Evolutionary conservation across 1,140 invertebrate genomes (phyloP).

Genomic region (Trissolcus basalis): DNA sequence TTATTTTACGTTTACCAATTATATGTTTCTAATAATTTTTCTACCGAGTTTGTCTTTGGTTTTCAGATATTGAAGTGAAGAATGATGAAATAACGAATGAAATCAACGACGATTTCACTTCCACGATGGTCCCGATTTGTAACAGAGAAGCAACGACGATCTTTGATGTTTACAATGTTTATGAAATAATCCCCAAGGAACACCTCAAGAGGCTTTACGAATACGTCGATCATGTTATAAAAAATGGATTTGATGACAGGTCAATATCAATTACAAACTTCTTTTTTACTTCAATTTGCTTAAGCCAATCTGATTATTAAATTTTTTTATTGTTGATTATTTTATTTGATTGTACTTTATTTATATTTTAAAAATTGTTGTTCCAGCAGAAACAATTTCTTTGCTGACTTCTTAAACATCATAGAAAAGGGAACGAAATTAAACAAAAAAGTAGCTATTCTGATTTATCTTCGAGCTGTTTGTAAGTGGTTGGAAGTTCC

Average conservation of each 20-base stretch:
- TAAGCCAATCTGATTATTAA: too few relatives aligned
- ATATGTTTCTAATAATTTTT: slow-evolving; percentile 1
- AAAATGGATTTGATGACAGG: slow-evolving; percentile 46
- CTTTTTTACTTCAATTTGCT: too few relatives aligned
- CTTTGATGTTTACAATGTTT: slow-evolving; percentile 73
- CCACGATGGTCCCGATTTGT: slow-evolving; percentile 66
- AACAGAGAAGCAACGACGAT: slow-evolving; percentile 72
- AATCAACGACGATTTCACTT: slow-evolving; percentile 45
- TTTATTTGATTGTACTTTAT: too few relatives aligned
- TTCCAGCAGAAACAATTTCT: slow-evolving; percentile 6
- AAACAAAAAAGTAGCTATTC: slow-evolving; percentile 65
- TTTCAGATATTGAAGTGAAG: slow-evolving; percentile 65
- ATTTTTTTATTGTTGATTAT: too few relatives aligned
- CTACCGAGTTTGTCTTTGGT: slow-evolving; percentile 17
- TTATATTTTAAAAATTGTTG: neutral
- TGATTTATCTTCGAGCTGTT: slow-evolving; percentile 73
- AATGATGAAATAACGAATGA: slow-evolving; percentile 51
- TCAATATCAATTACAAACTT: too few relatives aligned
- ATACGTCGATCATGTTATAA: slow-evolving; percentile 56
- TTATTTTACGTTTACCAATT: neutral
- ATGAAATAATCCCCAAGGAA: slow-evolving; percentile 71
- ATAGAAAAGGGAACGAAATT: slow-evolving; percentile 33
- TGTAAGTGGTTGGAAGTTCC: slow-evolving; percentile 68
- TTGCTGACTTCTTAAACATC: slow-evolving; percentile 8
- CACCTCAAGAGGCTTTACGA: slow-evolving; percentile 69